phyloP scores from a whole-genome alignment of 2,797 vertebrate species.

The Cercopithecus mitis region DNA sequence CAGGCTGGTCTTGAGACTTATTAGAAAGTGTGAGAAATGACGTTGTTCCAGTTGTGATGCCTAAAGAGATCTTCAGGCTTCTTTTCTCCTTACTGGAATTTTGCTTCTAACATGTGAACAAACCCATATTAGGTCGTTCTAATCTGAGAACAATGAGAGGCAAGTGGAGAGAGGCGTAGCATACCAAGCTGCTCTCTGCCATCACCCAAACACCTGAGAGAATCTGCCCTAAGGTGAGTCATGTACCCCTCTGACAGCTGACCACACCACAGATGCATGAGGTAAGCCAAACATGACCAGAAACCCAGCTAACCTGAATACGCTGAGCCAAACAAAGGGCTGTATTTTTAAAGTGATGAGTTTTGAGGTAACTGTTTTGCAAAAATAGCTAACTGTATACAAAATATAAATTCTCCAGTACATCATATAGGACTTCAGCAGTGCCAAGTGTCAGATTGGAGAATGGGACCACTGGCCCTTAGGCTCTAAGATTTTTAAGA shows the following conservation, averaged over 20 bases:
- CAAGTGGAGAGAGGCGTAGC: rapidly evolving
- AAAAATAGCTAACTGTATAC: neutral
- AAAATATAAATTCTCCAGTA: neutral
- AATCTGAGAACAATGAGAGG: neutral
- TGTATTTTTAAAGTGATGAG: no score
- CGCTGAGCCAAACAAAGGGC: neutral
- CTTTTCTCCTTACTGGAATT: neutral
- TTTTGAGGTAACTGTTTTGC: neutral
- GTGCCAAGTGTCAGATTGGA: rapidly evolving
- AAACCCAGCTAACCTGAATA: rapidly evolving
- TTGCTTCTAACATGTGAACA: no score
- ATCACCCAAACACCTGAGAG: neutral
- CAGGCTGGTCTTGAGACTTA: neutral
- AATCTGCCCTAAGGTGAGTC: neutral
- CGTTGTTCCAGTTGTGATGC: neutral
- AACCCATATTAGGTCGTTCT: no score
- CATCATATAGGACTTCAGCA: no score
- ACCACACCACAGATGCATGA: rapidly evolving
- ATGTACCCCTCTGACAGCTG: rapidly evolving
- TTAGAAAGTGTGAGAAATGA: neutral
- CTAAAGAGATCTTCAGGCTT: neutral
- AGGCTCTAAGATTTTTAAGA: neutral
- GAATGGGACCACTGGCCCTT: neutral
- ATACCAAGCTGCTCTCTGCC: neutral
- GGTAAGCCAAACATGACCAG: no score